These are phyloP conservation scores for Arctia plantaginis DNA, from an alignment of 2,888 invertebrate species.

Conservation along the genomic window DNA sequence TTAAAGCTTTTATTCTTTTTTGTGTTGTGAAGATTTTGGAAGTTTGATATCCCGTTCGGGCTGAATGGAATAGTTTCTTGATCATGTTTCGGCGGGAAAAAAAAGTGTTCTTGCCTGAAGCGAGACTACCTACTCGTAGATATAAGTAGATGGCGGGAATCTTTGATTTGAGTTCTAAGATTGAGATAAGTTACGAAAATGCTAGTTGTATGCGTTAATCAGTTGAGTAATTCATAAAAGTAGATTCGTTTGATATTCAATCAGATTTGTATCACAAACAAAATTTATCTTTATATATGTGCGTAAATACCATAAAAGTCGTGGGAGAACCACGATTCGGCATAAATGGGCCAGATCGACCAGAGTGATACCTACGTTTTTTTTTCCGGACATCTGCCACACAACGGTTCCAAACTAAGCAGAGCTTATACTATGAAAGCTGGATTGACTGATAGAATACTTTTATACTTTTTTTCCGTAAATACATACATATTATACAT, in stretches of 20 bases:
- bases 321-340: too few relatives aligned
- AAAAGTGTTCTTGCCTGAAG: constrained; percentile 24
- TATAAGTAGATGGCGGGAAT: constrained; percentile 13
- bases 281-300: too few relatives aligned
- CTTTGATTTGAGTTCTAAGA: not conserved
- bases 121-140: constrained; percentile 8
- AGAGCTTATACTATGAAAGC: too few relatives aligned
- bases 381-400: too few relatives aligned
- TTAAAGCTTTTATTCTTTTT: constrained; percentile 20
- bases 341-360: too few relatives aligned
- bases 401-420: too few relatives aligned
- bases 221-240: not conserved
- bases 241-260: not conserved
- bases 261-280: not conserved
- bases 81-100: constrained; percentile 16
- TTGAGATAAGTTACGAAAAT: not conserved
- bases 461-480: too few relatives aligned
- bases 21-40: constrained; percentile 30
- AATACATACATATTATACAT: too few relatives aligned
- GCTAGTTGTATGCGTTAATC: not conserved
- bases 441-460: too few relatives aligned
- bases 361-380: too few relatives aligned
- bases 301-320: too few relatives aligned
- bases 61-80: constrained; percentile 19
- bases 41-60: constrained; percentile 27